Evolutionary conservation across 2,113 vertebrate genomes (phyloP).

Genomic region (human): GRCh38 chr1:115459501-115460000

Average conservation of each 20-base stretch:
- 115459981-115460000: not conserved
- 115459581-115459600: not conserved
- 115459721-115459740: not conserved
- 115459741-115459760: not conserved
- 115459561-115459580: not conserved
- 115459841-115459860: not conserved
- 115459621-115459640: not conserved
- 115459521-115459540: no score
- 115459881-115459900: not conserved
- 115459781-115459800: not conserved
- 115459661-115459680: not conserved
- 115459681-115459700: not conserved
- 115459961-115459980: not conserved
- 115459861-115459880: not conserved
- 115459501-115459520: not conserved
- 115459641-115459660: not conserved
- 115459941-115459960: not conserved
- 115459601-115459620: not conserved
- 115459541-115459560: not conserved
- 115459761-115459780: not conserved
- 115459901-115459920: not conserved
- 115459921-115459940: fast-evolving
- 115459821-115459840: not conserved
- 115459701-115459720: not conserved
- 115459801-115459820: no score